Evolutionary conservation across 2,888 invertebrate genomes (phyloP), one percentile per base, ranked within the genome.

Genomic region (Leptothorax acervorum): DNA sequence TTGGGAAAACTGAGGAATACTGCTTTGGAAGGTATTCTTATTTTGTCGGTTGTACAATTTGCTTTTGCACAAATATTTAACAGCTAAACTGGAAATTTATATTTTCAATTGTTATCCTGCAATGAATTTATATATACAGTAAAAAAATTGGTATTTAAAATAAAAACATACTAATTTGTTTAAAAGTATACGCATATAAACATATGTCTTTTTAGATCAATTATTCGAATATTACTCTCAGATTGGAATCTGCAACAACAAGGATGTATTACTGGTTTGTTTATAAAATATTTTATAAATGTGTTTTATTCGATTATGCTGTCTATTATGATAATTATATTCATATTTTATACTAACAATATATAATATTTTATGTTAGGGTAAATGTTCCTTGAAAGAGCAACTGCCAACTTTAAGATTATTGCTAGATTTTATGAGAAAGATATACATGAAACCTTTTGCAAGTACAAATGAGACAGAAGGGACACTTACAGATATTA

Each of bases 221-320:
- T 75, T 93, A 18, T 70, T 89, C 0, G 90, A 90, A 83, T 91
- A 86, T 78, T 94, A 92, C 73, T 86, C 89, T 35, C 87, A 91
- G 53, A 90, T 94, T 85, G 93, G 93, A 45, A 86, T 93, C 42
- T 91, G 91, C 48, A 85, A 28, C 18, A 84, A 91, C 11, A 88
- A 88, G 6, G 86, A 91, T 70, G 42, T 89, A 45, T 87, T 94
- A 63, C 35, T 93, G 88, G 93, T 94, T 63, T 51, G 90, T 91
- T 76, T 55, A 12, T 68, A 75, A 39, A 45, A 42, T 60, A 55
- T 57, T 42, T 68, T 35, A 23, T 12, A 42, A 51, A 57, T 3
- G 11, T 81, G 23, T 23, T 23, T 23, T 53, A 39, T 70, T 35
- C 62, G 23, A 62, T 62, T 62, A 63, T 42, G 5, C 39, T 51